Evolutionary conservation across 1,140 invertebrate species (phyloP).

Genomic region (Calosoma granatense): DNA sequence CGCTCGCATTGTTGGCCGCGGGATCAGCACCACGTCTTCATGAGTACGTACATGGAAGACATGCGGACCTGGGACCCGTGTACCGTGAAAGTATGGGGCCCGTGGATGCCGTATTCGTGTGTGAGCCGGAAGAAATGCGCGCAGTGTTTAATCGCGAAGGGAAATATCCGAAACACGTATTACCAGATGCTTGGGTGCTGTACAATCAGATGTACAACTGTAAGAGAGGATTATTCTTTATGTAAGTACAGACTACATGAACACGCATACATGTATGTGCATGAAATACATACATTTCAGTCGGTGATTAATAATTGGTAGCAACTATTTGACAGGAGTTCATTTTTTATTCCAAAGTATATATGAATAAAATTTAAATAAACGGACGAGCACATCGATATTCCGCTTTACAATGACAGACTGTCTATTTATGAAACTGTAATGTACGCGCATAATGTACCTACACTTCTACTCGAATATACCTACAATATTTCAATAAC

Average conservation of each 20-base stretch:
- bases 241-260: constrained; percentile 44
- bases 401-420: too few relatives aligned
- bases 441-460: too few relatives aligned
- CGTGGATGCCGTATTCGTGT: constrained; percentile 58
- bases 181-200: constrained; percentile 71
- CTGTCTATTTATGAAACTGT: too few relatives aligned
- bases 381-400: too few relatives aligned
- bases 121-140: constrained; percentile 56
- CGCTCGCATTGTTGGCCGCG: constrained; percentile 38
- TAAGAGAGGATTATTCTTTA: constrained; percentile 74
- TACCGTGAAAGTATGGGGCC: constrained; percentile 61
- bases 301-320: too few relatives aligned
- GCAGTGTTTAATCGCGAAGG: constrained; percentile 66
- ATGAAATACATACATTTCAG: background rate
- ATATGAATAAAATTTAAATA: too few relatives aligned
- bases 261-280: background rate
- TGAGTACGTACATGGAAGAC: constrained; percentile 60
- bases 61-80: constrained; percentile 62
- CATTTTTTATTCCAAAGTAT: too few relatives aligned
- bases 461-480: too few relatives aligned
- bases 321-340: too few relatives aligned
- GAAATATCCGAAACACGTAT: constrained; percentile 61
- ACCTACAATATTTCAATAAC: too few relatives aligned
- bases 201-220: constrained; percentile 64
- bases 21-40: constrained; percentile 49